A percentile compares a stretch with the other conserved stretches of the same genome.
These are phyloP conservation scores for Prosopocoilus inquinatus DNA, from an alignment of 2,888 invertebrate species.

Conservation along the genomic window DNA sequence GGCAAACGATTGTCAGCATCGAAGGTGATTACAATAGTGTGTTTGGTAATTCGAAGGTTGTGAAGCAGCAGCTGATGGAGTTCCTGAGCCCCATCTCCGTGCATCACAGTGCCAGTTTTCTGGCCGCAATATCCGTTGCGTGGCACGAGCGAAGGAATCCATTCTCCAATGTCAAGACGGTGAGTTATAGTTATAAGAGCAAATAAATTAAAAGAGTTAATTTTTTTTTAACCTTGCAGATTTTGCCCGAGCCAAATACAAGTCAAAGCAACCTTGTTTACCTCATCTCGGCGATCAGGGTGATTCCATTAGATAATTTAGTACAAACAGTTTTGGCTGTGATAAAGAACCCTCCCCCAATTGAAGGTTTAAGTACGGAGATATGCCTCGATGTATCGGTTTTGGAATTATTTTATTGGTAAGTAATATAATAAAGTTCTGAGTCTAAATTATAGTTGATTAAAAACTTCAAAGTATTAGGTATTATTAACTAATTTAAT, in stretches of 20 bases:
- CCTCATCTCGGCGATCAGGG: slow-evolving; percentile 75
- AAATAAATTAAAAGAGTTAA: no score
- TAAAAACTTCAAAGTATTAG: not conserved
- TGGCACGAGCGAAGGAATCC: slow-evolving; percentile 73
- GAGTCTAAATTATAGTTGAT: not conserved
- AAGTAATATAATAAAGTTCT: slow-evolving; percentile 21
- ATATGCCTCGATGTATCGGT: slow-evolving; percentile 74
- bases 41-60: slow-evolving; percentile 63
- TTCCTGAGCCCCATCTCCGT: slow-evolving; percentile 81
- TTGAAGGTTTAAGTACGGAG: slow-evolving; percentile 59
- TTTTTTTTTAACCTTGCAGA: slow-evolving; percentile 43
- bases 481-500: no score
- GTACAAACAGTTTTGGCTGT: slow-evolving; percentile 80
- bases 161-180: slow-evolving; percentile 51
- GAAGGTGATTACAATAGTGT: slow-evolving; percentile 55
- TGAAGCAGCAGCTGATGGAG: slow-evolving; percentile 76
- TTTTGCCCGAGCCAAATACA: slow-evolving; percentile 62
- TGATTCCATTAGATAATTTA: slow-evolving; percentile 80
- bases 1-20: slow-evolving; percentile 64
- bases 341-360: slow-evolving; percentile 71
- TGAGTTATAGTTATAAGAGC: slow-evolving; percentile 26
- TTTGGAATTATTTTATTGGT: slow-evolving; percentile 76
- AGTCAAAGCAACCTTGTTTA: slow-evolving; percentile 76
- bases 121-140: slow-evolving; percentile 80
- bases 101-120: slow-evolving; percentile 76